phyloP scores from a whole-genome alignment of 2,797 vertebrate species.

The Pelobates cultripes region DNA sequence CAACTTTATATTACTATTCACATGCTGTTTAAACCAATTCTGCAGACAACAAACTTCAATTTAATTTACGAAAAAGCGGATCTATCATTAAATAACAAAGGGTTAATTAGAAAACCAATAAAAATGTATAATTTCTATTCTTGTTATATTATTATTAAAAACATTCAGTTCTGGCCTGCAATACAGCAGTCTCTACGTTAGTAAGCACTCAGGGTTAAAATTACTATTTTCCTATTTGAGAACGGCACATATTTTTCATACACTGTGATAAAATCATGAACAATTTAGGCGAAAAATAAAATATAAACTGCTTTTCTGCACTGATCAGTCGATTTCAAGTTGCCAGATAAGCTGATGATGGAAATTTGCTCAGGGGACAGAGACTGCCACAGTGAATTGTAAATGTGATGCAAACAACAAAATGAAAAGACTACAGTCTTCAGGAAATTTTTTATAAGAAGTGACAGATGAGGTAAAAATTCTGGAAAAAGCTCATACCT shows the following conservation, averaged over 20 bases:
- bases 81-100: too few species aligned
- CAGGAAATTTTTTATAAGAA: slow-evolving; percentile 40
- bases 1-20: too few species aligned
- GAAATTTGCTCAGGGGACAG: slow-evolving; percentile 43
- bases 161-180: background rate
- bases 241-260: slow-evolving; percentile 12
- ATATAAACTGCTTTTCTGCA: slow-evolving; percentile 32
- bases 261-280: slow-evolving; percentile 46
- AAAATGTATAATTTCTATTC: too few species aligned
- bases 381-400: slow-evolving; percentile 44
- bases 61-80: too few species aligned
- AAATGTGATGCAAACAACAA: slow-evolving; percentile 52
- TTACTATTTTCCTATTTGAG: background rate
- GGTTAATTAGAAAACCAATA: too few species aligned
- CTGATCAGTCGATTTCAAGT: slow-evolving; percentile 43
- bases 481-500: background rate
- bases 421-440: slow-evolving; percentile 42
- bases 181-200: background rate
- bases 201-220: slow-evolving; percentile 28
- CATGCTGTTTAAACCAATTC: too few species aligned
- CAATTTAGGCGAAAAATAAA: slow-evolving; percentile 49
- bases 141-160: too few species aligned
- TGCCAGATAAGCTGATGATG: slow-evolving; percentile 53
- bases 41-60: too few species aligned
- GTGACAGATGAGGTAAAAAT: slow-evolving; percentile 39